These are phyloP conservation scores for Tragelaphus strepsiceros DNA, from an alignment of 2,113 vertebrate species.

Conservation along the genomic window DNA sequence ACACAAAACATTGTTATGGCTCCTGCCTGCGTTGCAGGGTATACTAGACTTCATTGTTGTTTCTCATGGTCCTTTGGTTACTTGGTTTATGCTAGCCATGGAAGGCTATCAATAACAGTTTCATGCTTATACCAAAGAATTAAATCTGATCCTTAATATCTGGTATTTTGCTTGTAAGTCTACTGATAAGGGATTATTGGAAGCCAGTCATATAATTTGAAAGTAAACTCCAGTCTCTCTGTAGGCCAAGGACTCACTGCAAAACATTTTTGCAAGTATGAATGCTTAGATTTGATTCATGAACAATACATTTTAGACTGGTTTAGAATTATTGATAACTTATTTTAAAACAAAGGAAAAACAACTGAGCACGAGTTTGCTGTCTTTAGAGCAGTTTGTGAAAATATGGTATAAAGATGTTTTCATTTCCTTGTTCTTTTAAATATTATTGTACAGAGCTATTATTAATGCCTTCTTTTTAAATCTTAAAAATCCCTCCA, in stretches of 20 bases:
- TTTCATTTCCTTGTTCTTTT: slow-evolving; percentile 69
- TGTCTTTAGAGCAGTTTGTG: slow-evolving; percentile 52
- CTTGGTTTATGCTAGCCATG: slow-evolving; percentile 40
- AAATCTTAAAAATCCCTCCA: slow-evolving; percentile 54
- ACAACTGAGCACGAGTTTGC: slow-evolving; percentile 42
- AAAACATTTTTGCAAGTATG: slow-evolving; percentile 61
- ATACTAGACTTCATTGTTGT: slow-evolving; percentile 47
- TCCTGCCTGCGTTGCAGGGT: slow-evolving; percentile 18
- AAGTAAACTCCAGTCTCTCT: slow-evolving; percentile 50
- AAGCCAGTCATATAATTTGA: slow-evolving; percentile 26
- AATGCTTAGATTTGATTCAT: slow-evolving; percentile 52
- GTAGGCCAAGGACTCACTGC: slow-evolving; percentile 42
- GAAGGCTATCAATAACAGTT: slow-evolving; percentile 57
- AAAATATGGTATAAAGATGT: slow-evolving; percentile 56
- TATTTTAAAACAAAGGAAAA: slow-evolving; percentile 59
- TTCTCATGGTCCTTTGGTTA: slow-evolving; percentile 49
- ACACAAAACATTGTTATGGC: neutral
- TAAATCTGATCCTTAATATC: slow-evolving; percentile 48
- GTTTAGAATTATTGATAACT: slow-evolving; percentile 50
- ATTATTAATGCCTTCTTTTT: slow-evolving; percentile 66
- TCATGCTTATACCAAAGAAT: slow-evolving; percentile 80
- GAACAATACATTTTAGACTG: slow-evolving; percentile 50
- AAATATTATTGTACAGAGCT: slow-evolving; percentile 60
- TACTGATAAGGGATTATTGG: slow-evolving; percentile 21
- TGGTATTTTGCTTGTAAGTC: slow-evolving; percentile 32